phyloP scores from a whole-genome alignment of 37 sponge, comb jelly and placozoan species.

The Lycopodina hypogea region DNA sequence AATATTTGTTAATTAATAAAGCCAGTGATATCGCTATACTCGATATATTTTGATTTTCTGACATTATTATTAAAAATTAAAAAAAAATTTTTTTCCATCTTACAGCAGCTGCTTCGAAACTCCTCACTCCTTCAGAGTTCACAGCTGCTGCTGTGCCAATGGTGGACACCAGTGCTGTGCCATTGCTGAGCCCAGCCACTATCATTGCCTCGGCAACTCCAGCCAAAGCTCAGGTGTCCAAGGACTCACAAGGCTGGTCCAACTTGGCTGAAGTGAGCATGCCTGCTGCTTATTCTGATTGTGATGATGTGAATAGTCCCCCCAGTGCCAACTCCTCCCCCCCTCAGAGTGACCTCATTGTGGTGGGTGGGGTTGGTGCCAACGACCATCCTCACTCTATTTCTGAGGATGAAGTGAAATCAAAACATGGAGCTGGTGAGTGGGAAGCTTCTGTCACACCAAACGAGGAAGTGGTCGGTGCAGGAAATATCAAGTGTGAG shows the following conservation, averaged over 20 bases:
- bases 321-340: too few species aligned
- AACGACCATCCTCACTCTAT: too few species aligned
- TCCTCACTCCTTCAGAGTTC: constrained; percentile 48
- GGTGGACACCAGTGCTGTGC: neutral
- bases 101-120: constrained; percentile 26
- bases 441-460: neutral
- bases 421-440: neutral
- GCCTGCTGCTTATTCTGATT: too few species aligned
- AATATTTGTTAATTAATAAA: too few species aligned
- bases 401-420: too few species aligned
- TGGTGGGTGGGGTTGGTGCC: too few species aligned
- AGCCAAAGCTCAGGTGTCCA: neutral
- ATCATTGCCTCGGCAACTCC: neutral
- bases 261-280: neutral
- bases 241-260: neutral
- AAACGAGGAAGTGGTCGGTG: neutral
- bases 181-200: constrained; percentile 6
- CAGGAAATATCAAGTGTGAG: neutral
- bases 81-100: too few species aligned
- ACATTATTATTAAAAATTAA: too few species aligned
- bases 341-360: too few species aligned
- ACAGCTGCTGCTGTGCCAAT: neutral
- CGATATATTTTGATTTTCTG: too few species aligned
- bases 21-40: too few species aligned
- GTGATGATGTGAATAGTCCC: too few species aligned